A percentile compares a stretch with the other conserved stretches of the same genome.
Evolutionary conservation across 2,888 invertebrate genomes (phyloP).

Genomic region (Onchidella celtica): DNA sequence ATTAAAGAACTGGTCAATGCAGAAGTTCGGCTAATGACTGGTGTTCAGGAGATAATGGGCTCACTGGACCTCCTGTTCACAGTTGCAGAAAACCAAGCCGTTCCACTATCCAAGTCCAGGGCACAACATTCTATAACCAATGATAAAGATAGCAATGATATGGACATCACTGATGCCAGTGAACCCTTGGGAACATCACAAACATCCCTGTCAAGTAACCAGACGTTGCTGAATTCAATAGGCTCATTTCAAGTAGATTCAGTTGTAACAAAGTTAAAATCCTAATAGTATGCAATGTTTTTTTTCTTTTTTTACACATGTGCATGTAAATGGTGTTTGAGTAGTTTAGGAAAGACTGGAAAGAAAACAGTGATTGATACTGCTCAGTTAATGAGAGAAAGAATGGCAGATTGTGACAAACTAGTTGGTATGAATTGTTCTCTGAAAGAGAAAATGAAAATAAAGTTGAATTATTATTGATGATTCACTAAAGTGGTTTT

Average conservation of each 20-base stretch:
- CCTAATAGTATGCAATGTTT: slow-evolving; percentile 2
- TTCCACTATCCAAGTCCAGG: background rate
- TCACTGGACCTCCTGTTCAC: slow-evolving; percentile 77
- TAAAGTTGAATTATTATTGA: no score
- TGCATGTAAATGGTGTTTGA: no score
- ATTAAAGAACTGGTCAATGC: slow-evolving; percentile 85
- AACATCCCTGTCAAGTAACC: background rate
- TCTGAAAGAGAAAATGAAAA: no score
- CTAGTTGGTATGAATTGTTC: no score
- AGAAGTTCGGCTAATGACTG: slow-evolving; percentile 83
- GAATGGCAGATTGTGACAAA: no score
- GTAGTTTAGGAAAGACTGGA: no score
- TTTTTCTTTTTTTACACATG: no score
- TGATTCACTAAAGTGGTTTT: no score
- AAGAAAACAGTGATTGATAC: no score
- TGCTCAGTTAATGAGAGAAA: no score
- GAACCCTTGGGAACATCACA: background rate
- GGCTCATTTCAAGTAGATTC: slow-evolving; percentile 15
- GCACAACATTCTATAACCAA: background rate
- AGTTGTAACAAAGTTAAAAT: background rate
- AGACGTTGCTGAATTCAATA: slow-evolving; percentile 19
- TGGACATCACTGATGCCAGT: background rate
- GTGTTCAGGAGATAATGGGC: slow-evolving; percentile 79
- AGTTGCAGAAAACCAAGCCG: slow-evolving; percentile 56
- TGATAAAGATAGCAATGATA: background rate